Base-by-base conservation (phyloP, 2,888 invertebrate genomes). In the Hybos culiciformis region DNA sequence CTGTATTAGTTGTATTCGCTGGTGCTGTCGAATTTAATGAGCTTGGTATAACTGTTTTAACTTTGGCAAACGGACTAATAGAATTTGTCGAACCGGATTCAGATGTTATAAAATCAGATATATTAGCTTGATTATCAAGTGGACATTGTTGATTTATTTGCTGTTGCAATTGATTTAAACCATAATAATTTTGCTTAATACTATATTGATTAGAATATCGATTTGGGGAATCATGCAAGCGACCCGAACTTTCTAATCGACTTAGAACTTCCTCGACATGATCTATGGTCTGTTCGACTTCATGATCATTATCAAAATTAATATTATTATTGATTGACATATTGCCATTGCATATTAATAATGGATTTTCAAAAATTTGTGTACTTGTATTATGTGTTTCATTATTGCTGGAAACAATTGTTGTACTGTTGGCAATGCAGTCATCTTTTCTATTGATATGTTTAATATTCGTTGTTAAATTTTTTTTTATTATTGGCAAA, bases 201-300 rank as follows among this genome's bases (percentile, higher is more conserved):
- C 14, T 6, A 19, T 36, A 20, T 14, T 20, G 21, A 12, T 17
- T 19, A 17, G 36, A 8, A n/a, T 36, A 19, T 36, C 12, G 36
- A 18, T 36, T 12, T 31, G 29, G 15, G 32, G 32, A 32, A n/a
- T n/a, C n/a, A n/a, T n/a, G n/a, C n/a, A n/a, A n/a, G n/a, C n/a
- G n/a, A n/a, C n/a, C n/a, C n/a, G 49, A 45, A 37, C 37, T 46
- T 38, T 50, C 50, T 37, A 50, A 45, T 9, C 43, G 40, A 29
- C 36, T 45, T 6, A 49, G 32, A 5, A 48, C 47, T 14, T 45
- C 44, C 31, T 50, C 47, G 14, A 50, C 49, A n/a, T 46, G 44
- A 29, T 49, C 50, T 12, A 49, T 50, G 12, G 46, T 49, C 33
- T 46, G 45, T 34, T 46, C 49, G 4, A 47, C 46, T 24, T 49